Evolutionary conservation across 2,797 vertebrate species (phyloP).

Genomic region (Linurgus olivaceus): DNA sequence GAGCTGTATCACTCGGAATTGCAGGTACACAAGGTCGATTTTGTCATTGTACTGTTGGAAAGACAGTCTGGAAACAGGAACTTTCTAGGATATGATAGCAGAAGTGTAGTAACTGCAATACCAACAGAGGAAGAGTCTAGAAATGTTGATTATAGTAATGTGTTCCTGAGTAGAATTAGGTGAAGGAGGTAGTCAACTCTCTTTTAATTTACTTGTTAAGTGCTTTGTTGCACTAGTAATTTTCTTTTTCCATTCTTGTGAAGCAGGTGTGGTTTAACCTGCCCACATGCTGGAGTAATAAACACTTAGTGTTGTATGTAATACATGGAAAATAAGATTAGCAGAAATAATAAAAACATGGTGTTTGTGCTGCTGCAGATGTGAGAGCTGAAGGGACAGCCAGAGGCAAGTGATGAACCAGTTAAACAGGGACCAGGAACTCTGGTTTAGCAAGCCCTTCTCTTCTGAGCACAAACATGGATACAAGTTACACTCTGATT

Average conservation of each 20-base stretch:
- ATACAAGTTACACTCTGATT: neutral
- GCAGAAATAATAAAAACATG: neutral
- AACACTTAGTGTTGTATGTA: neutral
- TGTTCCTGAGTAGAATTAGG: neutral
- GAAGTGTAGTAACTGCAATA: neutral
- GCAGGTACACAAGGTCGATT: neutral
- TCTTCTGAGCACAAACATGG: neutral
- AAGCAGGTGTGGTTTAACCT: constrained; percentile 1
- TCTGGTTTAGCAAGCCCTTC: constrained; percentile 31
- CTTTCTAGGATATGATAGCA: neutral
- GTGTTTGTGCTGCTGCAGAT: constrained; percentile 7
- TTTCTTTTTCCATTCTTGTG: neutral
- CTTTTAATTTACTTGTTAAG: neutral
- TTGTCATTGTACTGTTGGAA: neutral
- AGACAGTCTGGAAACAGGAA: neutral
- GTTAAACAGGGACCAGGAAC: constrained; percentile 24
- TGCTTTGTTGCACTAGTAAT: neutral
- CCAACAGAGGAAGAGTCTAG: neutral
- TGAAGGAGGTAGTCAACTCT: neutral
- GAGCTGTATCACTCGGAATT: neutral
- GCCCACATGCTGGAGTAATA: neutral
- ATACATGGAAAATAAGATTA: neutral
- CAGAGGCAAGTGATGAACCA: constrained; percentile 33
- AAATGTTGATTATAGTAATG: neutral
- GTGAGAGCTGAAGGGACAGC: neutral